Evolutionary conservation across 2,113 vertebrate genomes (phyloP), one percentile per base, ranked within the genome.

Genomic region (Thalassarche chlororhynchos): DNA sequence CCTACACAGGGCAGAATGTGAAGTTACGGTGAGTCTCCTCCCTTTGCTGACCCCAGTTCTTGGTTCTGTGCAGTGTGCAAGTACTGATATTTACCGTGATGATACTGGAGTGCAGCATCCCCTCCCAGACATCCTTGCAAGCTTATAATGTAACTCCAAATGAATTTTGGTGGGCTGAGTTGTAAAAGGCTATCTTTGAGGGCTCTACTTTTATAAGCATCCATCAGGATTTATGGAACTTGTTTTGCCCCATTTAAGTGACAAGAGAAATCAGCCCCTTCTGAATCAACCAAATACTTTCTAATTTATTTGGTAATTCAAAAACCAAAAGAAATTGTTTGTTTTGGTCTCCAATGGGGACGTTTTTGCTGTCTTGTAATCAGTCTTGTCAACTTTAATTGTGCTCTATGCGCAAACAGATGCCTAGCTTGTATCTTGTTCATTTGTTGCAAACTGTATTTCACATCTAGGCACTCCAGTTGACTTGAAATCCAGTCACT

Each of bases 1-100:
- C 99, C 13, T 99, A 99, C 98, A 99, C 99, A 0, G 99, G 99
- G 81, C 99, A 99, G 98, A 99, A 99, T 2, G 99, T 99, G 94
- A 99, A 99, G 97, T 97, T 99, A 66, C 97, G 99, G 99, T 99
- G 95, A 98, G 98, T 93, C 9, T 54, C 51, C n/a, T 26, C n/a
- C 84, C 51, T 26, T 31, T n/a, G 60, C 76, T 52, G 36, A 10
- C 14, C 74, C 76, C 75, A 7, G 3, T n/a, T 18, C 18, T 24
- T 62, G 36, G 68, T 28, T 47, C 87, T 78, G 10, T 47, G 75
- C 54, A 32, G 31, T 3, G 31, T 51, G 47, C 11, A 7, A 71
- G 46, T 52, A 31, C 46, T 71, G 58, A 3, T 38, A 2, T 2
- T 75, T 49, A 23, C 31, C 1, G 2, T 25, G 31, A 13, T 23